Evolutionary conservation across 1,140 invertebrate species (phyloP).

Genomic region (Atopsyche davidsoni): DNA sequence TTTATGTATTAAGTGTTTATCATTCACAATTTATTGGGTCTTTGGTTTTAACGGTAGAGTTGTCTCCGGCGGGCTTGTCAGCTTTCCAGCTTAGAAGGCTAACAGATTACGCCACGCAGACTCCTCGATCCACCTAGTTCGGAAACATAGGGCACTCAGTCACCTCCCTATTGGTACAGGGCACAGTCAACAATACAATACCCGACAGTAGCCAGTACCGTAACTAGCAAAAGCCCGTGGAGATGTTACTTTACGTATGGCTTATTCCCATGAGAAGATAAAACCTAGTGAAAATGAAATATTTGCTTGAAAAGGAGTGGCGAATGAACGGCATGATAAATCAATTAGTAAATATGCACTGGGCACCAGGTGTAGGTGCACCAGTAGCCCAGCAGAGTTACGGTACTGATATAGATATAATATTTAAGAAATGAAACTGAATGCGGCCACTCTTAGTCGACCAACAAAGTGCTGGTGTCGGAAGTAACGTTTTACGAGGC

Average conservation of each 20-base stretch:
- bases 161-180: conserved; percentile 16
- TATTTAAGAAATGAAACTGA: too few relatives aligned
- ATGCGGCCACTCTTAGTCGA: too few relatives aligned
- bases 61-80: conserved; percentile 19
- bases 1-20: conserved; percentile 20
- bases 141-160: conserved; percentile 27
- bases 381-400: conserved; percentile 7
- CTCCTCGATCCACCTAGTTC: conserved; percentile 22
- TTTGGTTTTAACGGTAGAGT: conserved; percentile 18
- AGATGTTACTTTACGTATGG: background rate
- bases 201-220: conserved; percentile 8
- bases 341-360: too few relatives aligned
- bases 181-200: conserved; percentile 5
- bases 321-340: background rate
- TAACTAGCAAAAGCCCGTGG: conserved; percentile 2
- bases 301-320: too few relatives aligned
- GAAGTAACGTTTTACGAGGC: background rate
- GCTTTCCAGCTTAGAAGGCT: conserved; percentile 18
- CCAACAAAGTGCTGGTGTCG: background rate
- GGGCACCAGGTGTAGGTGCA: too few relatives aligned
- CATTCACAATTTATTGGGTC: conserved; percentile 13
- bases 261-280: too few relatives aligned
- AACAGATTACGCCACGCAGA: conserved; percentile 16
- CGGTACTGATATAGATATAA: conserved; percentile 4
- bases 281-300: too few relatives aligned